Percentiles rank a stretch among this genome's conserved stretches.
These are phyloP conservation scores for Parasteatoda tepidariorum DNA, from an alignment of 1,140 invertebrate genomes.

Conservation along the genomic window DNA sequence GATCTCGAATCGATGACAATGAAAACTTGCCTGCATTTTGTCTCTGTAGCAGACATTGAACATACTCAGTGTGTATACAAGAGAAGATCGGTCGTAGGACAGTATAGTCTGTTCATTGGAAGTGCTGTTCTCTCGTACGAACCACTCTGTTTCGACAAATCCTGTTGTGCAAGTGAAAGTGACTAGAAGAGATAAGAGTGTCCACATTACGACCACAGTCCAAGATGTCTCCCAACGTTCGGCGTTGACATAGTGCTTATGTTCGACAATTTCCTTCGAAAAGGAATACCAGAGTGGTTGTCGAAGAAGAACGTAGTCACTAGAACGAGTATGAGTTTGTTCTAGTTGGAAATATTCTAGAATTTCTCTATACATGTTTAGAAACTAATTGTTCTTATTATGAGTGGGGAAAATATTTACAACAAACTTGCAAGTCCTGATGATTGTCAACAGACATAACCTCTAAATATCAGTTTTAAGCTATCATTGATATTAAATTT, in stretches of 20 bases:
- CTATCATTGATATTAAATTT: too few relatives aligned
- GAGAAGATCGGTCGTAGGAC: constrained; percentile 29
- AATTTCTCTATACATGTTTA: constrained; percentile 27
- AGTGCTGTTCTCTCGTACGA: constrained; percentile 34
- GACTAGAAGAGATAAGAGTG: constrained; percentile 29
- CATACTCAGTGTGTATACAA: constrained; percentile 49
- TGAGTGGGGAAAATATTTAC: too few relatives aligned
- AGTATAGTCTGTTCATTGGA: constrained; percentile 3
- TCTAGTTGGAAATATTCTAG: constrained; percentile 19
- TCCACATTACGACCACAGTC: constrained; percentile 33
- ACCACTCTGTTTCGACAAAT: constrained; percentile 42
- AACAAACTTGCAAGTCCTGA: too few relatives aligned
- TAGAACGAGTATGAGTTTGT: not conserved
- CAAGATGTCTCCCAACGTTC: constrained; percentile 31
- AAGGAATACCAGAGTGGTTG: constrained; percentile 1
- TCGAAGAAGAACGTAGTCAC: constrained; percentile 9
- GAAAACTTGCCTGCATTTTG: not conserved
- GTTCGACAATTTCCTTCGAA: constrained; percentile 4
- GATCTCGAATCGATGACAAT: constrained; percentile 30
- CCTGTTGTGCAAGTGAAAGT: constrained; percentile 31
- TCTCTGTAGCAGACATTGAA: constrained; percentile 54
- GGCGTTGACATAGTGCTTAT: not conserved
- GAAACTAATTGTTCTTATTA: not conserved
- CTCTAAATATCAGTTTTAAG: too few relatives aligned
- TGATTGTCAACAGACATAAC: too few relatives aligned